Percentiles rank a stretch among this genome's conserved stretches.
phyloP scores from a whole-genome alignment of 2,113 vertebrate genomes.

The Globicephala melas region DNA sequence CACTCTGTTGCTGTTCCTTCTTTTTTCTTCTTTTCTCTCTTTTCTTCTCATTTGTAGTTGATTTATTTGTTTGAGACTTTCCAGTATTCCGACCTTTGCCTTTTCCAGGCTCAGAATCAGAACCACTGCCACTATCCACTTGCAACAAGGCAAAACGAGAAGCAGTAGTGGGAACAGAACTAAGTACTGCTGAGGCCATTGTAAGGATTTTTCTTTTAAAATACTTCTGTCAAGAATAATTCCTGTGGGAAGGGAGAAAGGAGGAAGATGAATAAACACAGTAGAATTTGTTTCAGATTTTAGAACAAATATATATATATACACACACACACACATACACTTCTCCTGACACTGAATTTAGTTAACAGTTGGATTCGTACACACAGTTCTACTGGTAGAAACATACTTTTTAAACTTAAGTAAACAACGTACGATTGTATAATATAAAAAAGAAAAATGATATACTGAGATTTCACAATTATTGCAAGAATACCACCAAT shows the following conservation, averaged over 20 bases:
- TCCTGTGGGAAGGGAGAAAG: conserved; percentile 21
- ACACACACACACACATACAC: not conserved
- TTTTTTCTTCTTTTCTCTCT: conserved; percentile 93
- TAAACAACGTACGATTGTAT: conserved; percentile 17
- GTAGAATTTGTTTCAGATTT: conserved; percentile 4
- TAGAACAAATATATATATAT: not conserved
- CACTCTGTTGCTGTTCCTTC: conserved; percentile 93
- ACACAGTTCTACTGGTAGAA: not conserved
- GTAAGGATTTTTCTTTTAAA: conserved; percentile 32
- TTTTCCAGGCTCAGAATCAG: conserved; percentile 89
- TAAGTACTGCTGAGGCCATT: conserved; percentile 91
- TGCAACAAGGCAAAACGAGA: conserved; percentile 94
- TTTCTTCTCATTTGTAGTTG: conserved; percentile 83
- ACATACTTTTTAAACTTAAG: conserved; percentile 48
- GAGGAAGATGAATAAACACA: not conserved
- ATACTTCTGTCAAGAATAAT: conserved; percentile 47
- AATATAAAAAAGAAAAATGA: conserved; percentile 32
- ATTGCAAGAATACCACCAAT: not conserved
- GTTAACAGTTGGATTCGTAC: not conserved
- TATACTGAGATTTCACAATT: conserved; percentile 16
- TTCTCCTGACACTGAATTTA: not conserved
- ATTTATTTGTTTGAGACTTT: conserved; percentile 85
- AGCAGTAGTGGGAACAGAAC: conserved; percentile 91
- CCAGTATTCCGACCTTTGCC: conserved; percentile 77
- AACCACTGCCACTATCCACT: conserved; percentile 91